Evolutionary conservation across 1,140 invertebrate genomes (phyloP).

Genomic region (Cotesia vestalis): DNA sequence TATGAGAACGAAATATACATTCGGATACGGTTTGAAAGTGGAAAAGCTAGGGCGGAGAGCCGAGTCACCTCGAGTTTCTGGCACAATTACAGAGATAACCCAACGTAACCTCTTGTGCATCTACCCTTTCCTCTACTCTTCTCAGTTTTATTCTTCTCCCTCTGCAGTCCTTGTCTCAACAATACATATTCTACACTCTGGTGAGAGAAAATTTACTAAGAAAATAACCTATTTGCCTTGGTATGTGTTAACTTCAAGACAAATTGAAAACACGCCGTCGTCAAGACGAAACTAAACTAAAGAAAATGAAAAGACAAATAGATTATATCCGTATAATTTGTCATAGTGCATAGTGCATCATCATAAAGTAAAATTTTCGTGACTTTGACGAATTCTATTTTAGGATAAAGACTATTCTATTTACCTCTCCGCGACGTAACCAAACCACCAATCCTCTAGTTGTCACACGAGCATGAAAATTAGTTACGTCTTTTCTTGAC

Average conservation of each 20-base stretch:
- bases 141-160: conserved; percentile 11
- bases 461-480: conserved; percentile 8
- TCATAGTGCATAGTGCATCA: too few species aligned
- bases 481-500: conserved; percentile 18
- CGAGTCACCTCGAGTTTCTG: conserved; percentile 29
- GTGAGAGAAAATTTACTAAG: not conserved
- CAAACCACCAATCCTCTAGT: not conserved
- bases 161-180: not conserved
- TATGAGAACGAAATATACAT: conserved; percentile 29
- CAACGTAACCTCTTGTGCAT: conserved; percentile 11
- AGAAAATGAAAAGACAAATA: too few species aligned
- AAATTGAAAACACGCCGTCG: not conserved
- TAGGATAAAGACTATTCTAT: not conserved
- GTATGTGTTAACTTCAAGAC: not conserved
- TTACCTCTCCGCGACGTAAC: not conserved
- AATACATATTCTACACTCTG: not conserved
- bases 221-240: not conserved
- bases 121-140: not conserved
- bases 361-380: too few species aligned
- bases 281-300: too few species aligned
- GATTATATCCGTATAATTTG: too few species aligned
- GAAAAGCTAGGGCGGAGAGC: conserved; percentile 28
- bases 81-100: conserved; percentile 42
- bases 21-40: conserved; percentile 25
- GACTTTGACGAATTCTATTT: not conserved